Conservation (phyloP, 2,888 invertebrate genomes). For the Drosophila mayaguana region DNA sequence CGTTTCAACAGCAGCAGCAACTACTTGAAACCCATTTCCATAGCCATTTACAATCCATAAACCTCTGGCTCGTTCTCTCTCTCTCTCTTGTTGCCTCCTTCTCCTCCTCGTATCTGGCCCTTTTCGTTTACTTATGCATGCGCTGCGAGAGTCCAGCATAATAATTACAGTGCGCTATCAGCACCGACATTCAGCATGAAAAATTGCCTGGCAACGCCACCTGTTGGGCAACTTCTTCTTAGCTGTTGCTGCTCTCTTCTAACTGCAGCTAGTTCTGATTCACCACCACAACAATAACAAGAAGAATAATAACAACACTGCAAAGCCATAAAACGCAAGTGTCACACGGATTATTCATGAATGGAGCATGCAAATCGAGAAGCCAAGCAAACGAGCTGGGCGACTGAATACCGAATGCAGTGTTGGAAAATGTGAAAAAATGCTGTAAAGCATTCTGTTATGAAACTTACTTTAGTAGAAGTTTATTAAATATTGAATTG, state of each 20-base stretch:
- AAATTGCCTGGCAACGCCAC: conserved; percentile 70
- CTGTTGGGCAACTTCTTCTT: conserved; percentile 54
- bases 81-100: too few species aligned
- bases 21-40: conserved; percentile 14
- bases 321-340: conserved; percentile 80
- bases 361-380: conserved; percentile 67
- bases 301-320: conserved; percentile 29
- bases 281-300: conserved; percentile 7
- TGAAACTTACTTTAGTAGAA: background rate
- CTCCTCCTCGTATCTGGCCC: background rate
- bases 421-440: conserved; percentile 8
- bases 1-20: conserved; percentile 35
- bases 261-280: conserved; percentile 12
- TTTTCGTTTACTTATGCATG: conserved; percentile 37
- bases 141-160: conserved; percentile 62
- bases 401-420: background rate
- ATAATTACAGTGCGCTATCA: conserved; percentile 77
- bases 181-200: conserved; percentile 69
- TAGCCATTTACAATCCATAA: conserved; percentile 17
- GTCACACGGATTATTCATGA: conserved; percentile 75
- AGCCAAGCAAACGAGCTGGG: conserved; percentile 18
- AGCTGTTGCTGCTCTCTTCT: conserved; percentile 6
- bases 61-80: background rate
- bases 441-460: background rate
- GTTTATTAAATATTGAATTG: background rate